Evolutionary conservation across 2,113 vertebrate genomes (phyloP), one percentile per base, ranked within the genome.

Genomic region (Syrrhaptes paradoxus): DNA sequence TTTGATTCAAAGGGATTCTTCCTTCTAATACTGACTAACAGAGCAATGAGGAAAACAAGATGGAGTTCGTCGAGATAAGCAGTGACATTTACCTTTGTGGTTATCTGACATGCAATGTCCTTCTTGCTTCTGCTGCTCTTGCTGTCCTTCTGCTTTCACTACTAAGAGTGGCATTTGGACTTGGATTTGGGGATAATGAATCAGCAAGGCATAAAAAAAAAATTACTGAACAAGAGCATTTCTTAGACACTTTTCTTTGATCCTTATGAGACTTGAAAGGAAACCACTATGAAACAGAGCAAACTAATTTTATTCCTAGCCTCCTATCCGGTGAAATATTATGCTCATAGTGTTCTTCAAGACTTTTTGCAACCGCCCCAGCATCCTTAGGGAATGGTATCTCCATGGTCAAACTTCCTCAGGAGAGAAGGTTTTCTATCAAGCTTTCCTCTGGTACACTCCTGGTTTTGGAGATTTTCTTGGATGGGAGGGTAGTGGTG

Each of bases 391-490:
- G 22, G 25, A 66, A 17, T 45, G 8, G 7, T 10, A 66, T 4
- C 10, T 68, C 3, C 10, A 18, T 6, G 4, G 41, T 29, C 19
- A 89, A 34, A 24, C 8, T 59, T 80, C n/a, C 11, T 20, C 38
- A 63, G 38, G 11, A 38, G 18, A 32, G 7, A 2, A 90, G 45
- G 4, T 20, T 72, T 80, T 62, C 29, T 59, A 15, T 41, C 25
- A 75, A 25, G 65, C 67, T 77, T 70, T 82, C 94, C 76, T 82
- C 38, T 93, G 76, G 6, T 77, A 65, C 15, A 8, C 5, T 36
- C 0, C 21, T 58, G 67, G 68, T 43, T 74, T 93, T 87, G 55
- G 62, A 96, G 81, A 81, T 82, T 93, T 97, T 77, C 79, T 54
- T 91, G 13, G 3, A 11, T 81, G 4, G 4, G 12, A 77, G 2